Conservation (phyloP, 2,113 vertebrate species). For the Ranitomeya imitator region DNA sequence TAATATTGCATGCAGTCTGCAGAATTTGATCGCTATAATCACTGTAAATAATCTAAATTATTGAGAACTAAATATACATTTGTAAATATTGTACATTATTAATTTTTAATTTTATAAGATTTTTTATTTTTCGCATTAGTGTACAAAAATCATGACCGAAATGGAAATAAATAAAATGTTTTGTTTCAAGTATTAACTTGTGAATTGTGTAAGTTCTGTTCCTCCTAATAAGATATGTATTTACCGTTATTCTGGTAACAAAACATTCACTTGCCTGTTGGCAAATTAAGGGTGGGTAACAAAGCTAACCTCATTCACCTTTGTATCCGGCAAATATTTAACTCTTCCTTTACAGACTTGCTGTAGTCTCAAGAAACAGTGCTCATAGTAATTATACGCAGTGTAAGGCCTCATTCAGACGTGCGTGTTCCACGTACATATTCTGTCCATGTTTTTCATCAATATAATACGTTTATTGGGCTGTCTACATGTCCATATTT, state of each 20-base stretch:
- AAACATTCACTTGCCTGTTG: background rate
- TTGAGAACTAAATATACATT: constrained; percentile 51
- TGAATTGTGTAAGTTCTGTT: background rate
- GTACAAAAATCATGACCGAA: constrained; percentile 68
- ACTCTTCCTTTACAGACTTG: background rate
- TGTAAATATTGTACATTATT: constrained; percentile 76
- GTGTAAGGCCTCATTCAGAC: no score
- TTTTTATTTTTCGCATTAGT: constrained; percentile 75
- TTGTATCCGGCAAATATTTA: no score
- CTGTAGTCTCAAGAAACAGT: background rate
- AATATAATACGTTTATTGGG: no score
- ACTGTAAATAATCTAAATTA: constrained; percentile 17
- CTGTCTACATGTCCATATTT: no score
- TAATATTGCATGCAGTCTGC: constrained; percentile 20
- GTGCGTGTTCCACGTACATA: no score
- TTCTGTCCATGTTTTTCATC: no score
- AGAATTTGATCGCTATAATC: constrained; percentile 7
- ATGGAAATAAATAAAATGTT: constrained; percentile 61
- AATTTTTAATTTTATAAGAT: constrained; percentile 73
- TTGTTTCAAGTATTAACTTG: constrained; percentile 57
- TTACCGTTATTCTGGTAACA: background rate
- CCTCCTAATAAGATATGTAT: background rate
- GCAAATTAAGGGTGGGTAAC: background rate
- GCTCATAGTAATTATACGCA: no score
- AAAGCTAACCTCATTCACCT: background rate